Evolutionary conservation across 1,140 invertebrate species (phyloP), one percentile per base, ranked within the genome.

Genomic region (Eupeodes corollae): DNA sequence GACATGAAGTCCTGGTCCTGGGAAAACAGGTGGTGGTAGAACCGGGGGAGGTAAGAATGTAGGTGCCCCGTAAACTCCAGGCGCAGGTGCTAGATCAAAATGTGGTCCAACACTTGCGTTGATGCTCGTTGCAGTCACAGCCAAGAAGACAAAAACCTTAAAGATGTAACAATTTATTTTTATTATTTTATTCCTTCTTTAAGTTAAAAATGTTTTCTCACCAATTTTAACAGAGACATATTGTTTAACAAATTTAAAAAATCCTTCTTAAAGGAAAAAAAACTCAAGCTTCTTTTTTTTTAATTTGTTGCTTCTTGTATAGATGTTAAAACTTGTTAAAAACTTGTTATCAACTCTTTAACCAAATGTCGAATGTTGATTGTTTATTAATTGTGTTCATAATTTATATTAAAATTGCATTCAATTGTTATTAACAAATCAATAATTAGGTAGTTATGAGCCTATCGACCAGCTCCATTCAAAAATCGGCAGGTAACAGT

Each of bases 141-240:
- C 46, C 21, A 52, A 15, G 32, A 52, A 31, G 12, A 32, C 43
- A 39, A 52, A 48, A 38, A 26, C 15, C 50, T 52, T 19, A 5
- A 38, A 43, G 21, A 26, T n/a, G 26, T 30, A 18, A 47, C 35
- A 6, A 5, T 41, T 42, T 34, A 13, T 15, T 5, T 11, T 26
- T 13, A 18, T 43, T 26, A n/a, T 15, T 39, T 1, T 33, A 6
- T 26, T 1, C 11, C 12, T 39, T 39, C 10, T 21, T 37, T 2
- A 2, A 6, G n/a, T 37, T 32, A 16, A 11, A 31, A 13, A 13
- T 51, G 14, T 19, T 13, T 41, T 40, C 54, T 57, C 47, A 64
- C 61, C 55, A 59, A 49, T 52, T 53, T 60, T 10, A 53, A 46
- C 41, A 54, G 56, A 57, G 56, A 52, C 61, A 64, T 64, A 46